Evolutionary conservation across 2,888 invertebrate species (phyloP), one percentile per base, ranked within the genome.

Genomic region (Oscheius sp.): DNA sequence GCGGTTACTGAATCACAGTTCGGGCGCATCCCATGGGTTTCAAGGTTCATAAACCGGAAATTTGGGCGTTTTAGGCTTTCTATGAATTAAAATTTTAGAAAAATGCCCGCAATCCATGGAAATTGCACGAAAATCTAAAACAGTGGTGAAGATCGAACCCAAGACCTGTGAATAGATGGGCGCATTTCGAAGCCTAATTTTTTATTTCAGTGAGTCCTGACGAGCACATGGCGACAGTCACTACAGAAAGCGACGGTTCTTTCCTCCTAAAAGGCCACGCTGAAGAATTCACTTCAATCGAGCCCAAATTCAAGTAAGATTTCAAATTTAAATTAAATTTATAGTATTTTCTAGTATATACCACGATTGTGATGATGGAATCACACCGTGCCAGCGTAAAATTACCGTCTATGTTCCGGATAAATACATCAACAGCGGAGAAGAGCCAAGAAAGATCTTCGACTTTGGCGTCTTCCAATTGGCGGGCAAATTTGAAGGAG

Each of bases 201-300:
- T 13, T 2, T 21, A 21, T 66, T 72, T 56, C 58, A 72, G 72
- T 73, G 2, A 52, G 76, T 27, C 81, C 81, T 13, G 81, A 81
- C 45, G 81, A 81, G 78, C 43, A 73, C 59, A 81, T 81, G 81
- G 81, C 70, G 0, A 56, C 76, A 0, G 75, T 71, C 12, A 79
- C 71, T 25, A 77, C 75, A 27, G 81, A 81, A 52, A 56, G 71
- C 0, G 43, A 45, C 7, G 81, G 81, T 45, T 72, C 75, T 1
- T 81, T 81, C 46, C 70, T 78, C 25, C 46, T 81, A 2, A 74
- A 73, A 23, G 81, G 81, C 35, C 59, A 66, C 27, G 81, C 81
- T 43, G 77, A 75, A 35, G 80, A 80, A 53, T 78, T 80, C 73
- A 80, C 80, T 3, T 78, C 80, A 7, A 80, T 80, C 41, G 80